phyloP scores from a whole-genome alignment of 2,113 vertebrate species.

The Marmota flaviventris region DNA sequence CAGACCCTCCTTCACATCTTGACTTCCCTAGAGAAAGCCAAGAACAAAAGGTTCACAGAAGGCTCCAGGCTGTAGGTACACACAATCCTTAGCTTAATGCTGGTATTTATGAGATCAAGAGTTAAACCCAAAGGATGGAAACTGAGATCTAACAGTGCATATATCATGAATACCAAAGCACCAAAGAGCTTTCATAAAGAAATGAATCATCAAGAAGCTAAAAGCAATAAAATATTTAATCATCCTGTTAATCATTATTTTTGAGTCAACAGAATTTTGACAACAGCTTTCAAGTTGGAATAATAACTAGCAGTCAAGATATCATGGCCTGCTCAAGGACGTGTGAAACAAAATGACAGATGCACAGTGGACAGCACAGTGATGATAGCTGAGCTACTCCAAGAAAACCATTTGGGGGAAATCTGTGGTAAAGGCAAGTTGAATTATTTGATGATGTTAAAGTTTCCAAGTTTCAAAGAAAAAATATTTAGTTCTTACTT shows the following conservation, averaged over 20 bases:
- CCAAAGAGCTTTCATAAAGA: conserved; percentile 44
- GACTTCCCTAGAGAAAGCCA: fast-evolving
- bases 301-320: neutral
- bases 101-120: neutral
- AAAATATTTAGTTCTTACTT: neutral
- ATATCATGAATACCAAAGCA: neutral
- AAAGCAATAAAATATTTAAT: neutral
- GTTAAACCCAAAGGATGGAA: neutral
- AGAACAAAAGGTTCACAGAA: neutral
- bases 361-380: neutral
- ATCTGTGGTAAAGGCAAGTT: neutral
- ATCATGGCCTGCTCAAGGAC: neutral
- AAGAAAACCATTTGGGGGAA: neutral
- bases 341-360: neutral
- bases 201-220: neutral
- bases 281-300: neutral
- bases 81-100: neutral
- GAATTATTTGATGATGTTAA: neutral
- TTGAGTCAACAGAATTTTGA: conserved; percentile 39
- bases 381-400: neutral
- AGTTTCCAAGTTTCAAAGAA: neutral
- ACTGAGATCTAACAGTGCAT: neutral
- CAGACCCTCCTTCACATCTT: neutral
- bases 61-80: fast-evolving
- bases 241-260: neutral